phyloP scores from a whole-genome alignment of 2,797 vertebrate genomes.

The Pachyuromys duprasi region DNA sequence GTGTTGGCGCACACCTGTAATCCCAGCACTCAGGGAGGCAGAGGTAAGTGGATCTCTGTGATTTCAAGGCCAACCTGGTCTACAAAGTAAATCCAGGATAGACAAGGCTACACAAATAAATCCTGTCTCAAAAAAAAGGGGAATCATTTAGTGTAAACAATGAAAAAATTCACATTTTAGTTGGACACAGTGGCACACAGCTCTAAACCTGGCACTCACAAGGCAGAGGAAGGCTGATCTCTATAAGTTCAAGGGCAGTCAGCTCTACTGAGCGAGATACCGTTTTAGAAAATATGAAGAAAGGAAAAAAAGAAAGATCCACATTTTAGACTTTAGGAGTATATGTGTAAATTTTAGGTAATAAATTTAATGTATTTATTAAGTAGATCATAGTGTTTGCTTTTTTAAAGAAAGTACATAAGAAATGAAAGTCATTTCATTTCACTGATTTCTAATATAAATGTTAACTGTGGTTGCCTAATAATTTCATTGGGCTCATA shows the following conservation, averaged over 20 bases:
- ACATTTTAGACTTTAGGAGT: not conserved
- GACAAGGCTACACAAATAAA: too few relatives aligned
- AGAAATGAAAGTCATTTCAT: slow-evolving; percentile 5
- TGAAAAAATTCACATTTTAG: not conserved
- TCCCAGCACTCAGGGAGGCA: too few relatives aligned
- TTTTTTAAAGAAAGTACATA: not conserved
- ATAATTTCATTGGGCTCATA: slow-evolving; percentile 26
- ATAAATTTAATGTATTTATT: slow-evolving; percentile 24
- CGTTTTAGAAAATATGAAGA: not conserved
- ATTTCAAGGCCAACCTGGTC: too few relatives aligned
- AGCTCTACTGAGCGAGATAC: not conserved
- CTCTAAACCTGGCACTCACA: not conserved
- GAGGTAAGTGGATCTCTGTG: too few relatives aligned
- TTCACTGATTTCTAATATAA: slow-evolving; percentile 19
- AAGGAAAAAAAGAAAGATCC: not conserved
- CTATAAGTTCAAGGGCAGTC: not conserved
- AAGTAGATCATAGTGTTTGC: not conserved
- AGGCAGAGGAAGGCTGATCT: not conserved
- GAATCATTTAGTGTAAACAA: not conserved
- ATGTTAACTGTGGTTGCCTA: not conserved
- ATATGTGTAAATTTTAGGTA: slow-evolving; percentile 6
- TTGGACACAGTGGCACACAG: not conserved
- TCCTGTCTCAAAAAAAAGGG: too few relatives aligned
- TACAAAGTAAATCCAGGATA: too few relatives aligned
- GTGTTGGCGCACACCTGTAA: not conserved